phyloP scores from a whole-genome alignment of 2,888 invertebrate genomes.

The Troides helena region DNA sequence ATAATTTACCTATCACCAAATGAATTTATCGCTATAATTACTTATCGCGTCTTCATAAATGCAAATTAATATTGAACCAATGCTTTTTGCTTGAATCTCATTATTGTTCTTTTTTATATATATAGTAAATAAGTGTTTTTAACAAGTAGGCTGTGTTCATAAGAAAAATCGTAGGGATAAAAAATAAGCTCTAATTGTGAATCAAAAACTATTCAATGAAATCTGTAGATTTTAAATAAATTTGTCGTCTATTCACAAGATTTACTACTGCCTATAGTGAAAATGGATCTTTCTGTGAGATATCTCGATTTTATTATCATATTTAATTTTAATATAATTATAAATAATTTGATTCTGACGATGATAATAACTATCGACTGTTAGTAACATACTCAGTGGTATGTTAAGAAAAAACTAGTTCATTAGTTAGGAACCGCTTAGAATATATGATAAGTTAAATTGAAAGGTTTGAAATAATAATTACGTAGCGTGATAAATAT shows the following conservation, averaged over 20 bases:
- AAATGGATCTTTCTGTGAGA: constrained; percentile 3
- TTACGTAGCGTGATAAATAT: not conserved
- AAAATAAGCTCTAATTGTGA: constrained; percentile 3
- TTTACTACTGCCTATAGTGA: constrained; percentile 1
- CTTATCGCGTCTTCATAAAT: constrained; percentile 3
- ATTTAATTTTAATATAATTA: constrained; percentile 11
- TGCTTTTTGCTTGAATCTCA: constrained; percentile 17
- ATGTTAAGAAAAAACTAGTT: constrained; percentile 7
- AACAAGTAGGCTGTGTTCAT: constrained; percentile 27
- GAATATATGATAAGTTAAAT: not conserved
- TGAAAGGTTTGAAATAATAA: not conserved
- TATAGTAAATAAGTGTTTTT: constrained; percentile 9
- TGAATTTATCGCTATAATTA: constrained; percentile 17
- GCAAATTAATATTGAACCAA: constrained; percentile 5
- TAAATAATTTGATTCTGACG: constrained; percentile 9
- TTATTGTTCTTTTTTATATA: not conserved
- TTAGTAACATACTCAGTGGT: constrained; percentile 4
- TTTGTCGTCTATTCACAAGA: not conserved
- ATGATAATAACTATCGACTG: constrained; percentile 16
- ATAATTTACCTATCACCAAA: constrained; percentile 13
- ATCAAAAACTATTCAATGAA: not conserved
- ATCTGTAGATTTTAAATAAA: not conserved
- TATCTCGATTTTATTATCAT: constrained; percentile 20
- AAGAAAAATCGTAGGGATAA: not conserved
- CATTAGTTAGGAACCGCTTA: constrained; percentile 16